Percentiles rank a stretch among this genome's conserved stretches.
These are phyloP conservation scores for Rhynchonycteris naso DNA, from an alignment of 2,797 vertebrate genomes.

Conservation along the genomic window DNA sequence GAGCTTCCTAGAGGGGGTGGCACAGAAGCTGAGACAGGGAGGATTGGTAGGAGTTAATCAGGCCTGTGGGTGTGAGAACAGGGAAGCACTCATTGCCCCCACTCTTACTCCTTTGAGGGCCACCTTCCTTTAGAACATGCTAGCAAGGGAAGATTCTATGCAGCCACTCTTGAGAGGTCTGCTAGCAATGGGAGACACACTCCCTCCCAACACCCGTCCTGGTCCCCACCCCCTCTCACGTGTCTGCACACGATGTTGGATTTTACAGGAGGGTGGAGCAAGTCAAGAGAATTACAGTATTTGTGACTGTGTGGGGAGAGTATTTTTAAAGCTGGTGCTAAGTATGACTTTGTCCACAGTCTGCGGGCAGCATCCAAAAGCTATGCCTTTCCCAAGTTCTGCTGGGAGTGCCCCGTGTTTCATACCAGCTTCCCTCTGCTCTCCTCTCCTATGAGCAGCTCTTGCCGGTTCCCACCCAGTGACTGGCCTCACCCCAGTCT, in stretches of 20 bases:
- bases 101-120: background rate
- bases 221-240: background rate
- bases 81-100: no score
- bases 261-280: background rate
- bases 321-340: conserved; percentile 47
- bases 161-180: background rate
- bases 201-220: background rate
- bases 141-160: background rate
- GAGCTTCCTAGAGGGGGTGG: background rate
- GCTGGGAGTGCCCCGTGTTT: background rate
- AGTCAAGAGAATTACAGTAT: background rate
- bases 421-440: background rate
- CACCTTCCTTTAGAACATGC: background rate
- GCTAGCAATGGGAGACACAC: background rate
- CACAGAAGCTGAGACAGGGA: background rate
- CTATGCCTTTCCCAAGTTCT: background rate
- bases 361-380: background rate
- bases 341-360: conserved; percentile 37
- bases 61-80: background rate
- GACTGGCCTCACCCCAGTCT: background rate
- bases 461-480: background rate
- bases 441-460: background rate
- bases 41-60: no score
- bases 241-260: background rate
- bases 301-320: background rate